Evolutionary conservation across 2,113 vertebrate species (phyloP), one percentile per base, ranked within the genome.

Genomic region (Nannobrachium achirus): DNA sequence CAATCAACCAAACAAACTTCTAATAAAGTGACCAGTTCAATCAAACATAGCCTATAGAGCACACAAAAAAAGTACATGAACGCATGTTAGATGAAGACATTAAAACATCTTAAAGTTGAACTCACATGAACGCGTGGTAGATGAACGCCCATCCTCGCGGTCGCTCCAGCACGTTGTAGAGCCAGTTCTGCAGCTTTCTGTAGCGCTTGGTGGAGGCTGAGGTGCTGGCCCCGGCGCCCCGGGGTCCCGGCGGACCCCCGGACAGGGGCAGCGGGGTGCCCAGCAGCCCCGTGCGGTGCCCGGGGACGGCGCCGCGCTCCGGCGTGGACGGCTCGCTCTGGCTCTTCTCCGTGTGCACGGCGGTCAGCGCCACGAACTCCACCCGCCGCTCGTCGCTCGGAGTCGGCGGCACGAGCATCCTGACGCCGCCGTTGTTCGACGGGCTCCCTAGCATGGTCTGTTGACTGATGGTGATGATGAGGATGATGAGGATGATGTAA

Each of bases 81-180:
- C n/a, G n/a, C n/a, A n/a, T n/a, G n/a, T n/a, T n/a, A n/a, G n/a
- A n/a, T n/a, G n/a, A n/a, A n/a, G n/a, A n/a, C n/a, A n/a, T n/a
- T n/a, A n/a, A n/a, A n/a, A n/a, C n/a, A n/a, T n/a, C n/a, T n/a
- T n/a, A n/a, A n/a, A n/a, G n/a, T n/a, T n/a, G n/a, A 45, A 93
- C 95, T 97, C 81, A 97, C 96, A 97, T 95, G 92, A 96, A 97
- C 7, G 89, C 95, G 63, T 97, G 96, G 81, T 97, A 97, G 88
- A 96, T 87, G 91, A 96, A 96, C 4, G 95, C 95, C 93, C 95
- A 97, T 83, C 95, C 95, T 75, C 95, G 86, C 14, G 96, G 95
- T 86, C 96, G 90, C 67, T 96, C 96, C 81, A 97, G 92, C 82
- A 97, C 94, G 89, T 97, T 97, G 93, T 97, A 97, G 71, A 97